A percentile compares a stretch with the other conserved stretches of the same genome.
phyloP scores from a whole-genome alignment of 2,797 vertebrate genomes.

The Leucoraja ocellata region DNA sequence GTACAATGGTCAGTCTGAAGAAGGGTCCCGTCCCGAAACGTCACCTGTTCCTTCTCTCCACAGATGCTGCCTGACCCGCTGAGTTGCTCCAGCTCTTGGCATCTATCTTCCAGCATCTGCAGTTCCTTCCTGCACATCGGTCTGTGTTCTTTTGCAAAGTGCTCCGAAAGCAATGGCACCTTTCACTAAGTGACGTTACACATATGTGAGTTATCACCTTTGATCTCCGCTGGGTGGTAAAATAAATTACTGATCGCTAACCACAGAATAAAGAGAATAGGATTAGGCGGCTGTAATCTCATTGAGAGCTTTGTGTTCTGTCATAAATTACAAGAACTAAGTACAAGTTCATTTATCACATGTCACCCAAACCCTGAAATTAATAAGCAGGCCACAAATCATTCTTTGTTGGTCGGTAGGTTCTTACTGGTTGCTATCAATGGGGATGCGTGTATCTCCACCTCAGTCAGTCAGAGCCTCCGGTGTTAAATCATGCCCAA shows the following conservation, averaged over 20 bases:
- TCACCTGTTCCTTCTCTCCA: too few species aligned
- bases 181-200: background rate
- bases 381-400: constrained; percentile 22
- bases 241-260: constrained; percentile 18
- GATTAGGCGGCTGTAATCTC: constrained; percentile 27
- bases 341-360: constrained; percentile 3
- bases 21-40: too few species aligned
- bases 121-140: too few species aligned
- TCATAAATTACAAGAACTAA: constrained; percentile 32
- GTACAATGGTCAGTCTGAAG: too few species aligned
- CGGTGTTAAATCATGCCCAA: background rate
- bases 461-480: background rate
- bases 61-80: too few species aligned
- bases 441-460: background rate
- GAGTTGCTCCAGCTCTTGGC: too few species aligned
- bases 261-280: constrained; percentile 17
- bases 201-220: constrained; percentile 28
- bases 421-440: constrained; percentile 4
- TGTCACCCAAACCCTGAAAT: constrained; percentile 33
- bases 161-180: background rate
- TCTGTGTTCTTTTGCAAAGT: background rate
- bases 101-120: too few species aligned
- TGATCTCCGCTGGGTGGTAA: background rate
- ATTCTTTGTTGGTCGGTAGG: background rate
- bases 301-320: constrained; percentile 16